Base-by-base conservation (phyloP, 2,113 vertebrate genomes). In the Onychostoma macrolepis region DNA sequence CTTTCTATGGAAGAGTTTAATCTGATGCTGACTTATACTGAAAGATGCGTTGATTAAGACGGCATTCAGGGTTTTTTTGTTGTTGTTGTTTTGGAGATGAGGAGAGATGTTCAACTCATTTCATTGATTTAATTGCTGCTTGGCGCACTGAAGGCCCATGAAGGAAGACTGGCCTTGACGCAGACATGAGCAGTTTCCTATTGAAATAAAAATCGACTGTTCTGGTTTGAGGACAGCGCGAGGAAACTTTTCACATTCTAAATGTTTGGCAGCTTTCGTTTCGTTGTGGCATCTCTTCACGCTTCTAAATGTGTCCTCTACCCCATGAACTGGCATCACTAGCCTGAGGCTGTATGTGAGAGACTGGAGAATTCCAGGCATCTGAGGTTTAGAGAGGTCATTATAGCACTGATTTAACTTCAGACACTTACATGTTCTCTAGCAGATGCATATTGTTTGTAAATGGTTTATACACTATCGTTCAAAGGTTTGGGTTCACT, bases 121-220 rank as follows among this genome's bases (percentile, higher is more conserved):
- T 81, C 3, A 10, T 41, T 63, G 24, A 43, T 63, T 63, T 65
- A 81, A 81, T 45, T 81, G 58, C 58, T n/a, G 56, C n/a, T 67
- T 30, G 2, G 24, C 0, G 36, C 3, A 0, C 53, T 63, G 13
- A 28, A 41, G 24, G 24, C 58, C 9, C 17, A 4, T 67, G 58
- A 80, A 80, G 36, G 56, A 80, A 80, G 77, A 79, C 10, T 2
- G 2, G 1, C 6, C 58, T 53, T 41, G 33, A 80, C 41, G 24
- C 33, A 33, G 45, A 79, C 26, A 28, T 21, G 9, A 80, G 79
- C 38, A 21, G 80, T 65, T 81, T 65, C 80, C 80, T 81, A 43
- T 81, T 58, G 56, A 81, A 81, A 65, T 65, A 6, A 30, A 65
- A 81, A 15, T 45, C 17, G 13, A 36, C 30, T 56, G 50, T 15